Evolutionary conservation across 2,888 invertebrate species (phyloP), one percentile per base, ranked within the genome.

Genomic region (Leucania comma): DNA sequence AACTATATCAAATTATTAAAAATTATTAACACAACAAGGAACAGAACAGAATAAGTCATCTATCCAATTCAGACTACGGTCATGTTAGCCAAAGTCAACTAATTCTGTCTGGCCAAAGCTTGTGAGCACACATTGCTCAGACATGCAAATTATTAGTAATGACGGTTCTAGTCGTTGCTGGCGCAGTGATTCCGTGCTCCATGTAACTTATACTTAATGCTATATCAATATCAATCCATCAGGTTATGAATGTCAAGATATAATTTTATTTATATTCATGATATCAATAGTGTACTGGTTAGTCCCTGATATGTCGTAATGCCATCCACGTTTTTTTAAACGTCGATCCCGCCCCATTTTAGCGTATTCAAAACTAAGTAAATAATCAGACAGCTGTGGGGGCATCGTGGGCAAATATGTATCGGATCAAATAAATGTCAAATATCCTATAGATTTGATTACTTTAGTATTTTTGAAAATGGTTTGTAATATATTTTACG

Each of bases 341-440:
- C 22, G 12, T 12, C 12, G 5, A 22, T 32, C 6, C 3, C 29
- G 29, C 54, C 54, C 20, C n/a, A n/a, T 20, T 29, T 3, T 8
- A n/a, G 2, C 20, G 10, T 46, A 20, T 48, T 29, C 17, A 22
- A 14, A 22, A 61, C 22, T 42, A 48, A 29, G 17, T 9, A 71
- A 75, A 75, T 71, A 71, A 54, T 24, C 4, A 20, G 54, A 75
- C 50, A 65, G 29, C 42, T 32, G 24, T 12, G 10, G 32, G 38
- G n/a, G 17, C 48, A 32, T 12, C 24, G n/a, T 42, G 17, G 17
- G 24, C 24, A 8, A 38, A 29, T n/a, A 17, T 38, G 48, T 24
- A 58, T 32, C 24, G 2, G 42, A 38, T 69, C 14, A 38, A 57
- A 53, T 32, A 32, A 20, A 17, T 32, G 20, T 29, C 8, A 5